Base-by-base conservation (phyloP, 1,140 invertebrate species). In the Acyrthosiphon pisum region DNA sequence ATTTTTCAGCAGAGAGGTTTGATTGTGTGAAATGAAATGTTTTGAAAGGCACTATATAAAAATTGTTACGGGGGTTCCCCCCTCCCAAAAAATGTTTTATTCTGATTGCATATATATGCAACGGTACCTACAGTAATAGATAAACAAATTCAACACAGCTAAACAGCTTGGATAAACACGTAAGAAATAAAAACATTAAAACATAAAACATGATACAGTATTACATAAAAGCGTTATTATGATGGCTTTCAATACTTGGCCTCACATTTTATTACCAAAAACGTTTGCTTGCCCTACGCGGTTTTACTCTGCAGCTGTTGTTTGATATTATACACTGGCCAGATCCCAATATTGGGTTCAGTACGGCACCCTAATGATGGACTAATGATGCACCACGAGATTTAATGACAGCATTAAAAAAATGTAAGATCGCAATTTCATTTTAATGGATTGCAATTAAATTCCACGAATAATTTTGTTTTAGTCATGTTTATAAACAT, bases 151-250 rank as follows among this genome's bases (percentile, higher is more conserved):
- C 30, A n/a, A 18, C 8, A 18, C 14, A n/a, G 9, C 3, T 60
- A 30, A 60, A 30, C 11, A 30, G 14, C 4, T 76, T 76, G n/a
- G 60, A 6, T 76, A 76, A 76, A 76, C 60, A n/a, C 14, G 30
- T 76, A 76, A 76, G n/a, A 76, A 76, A n/a, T 76, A 76, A 14
- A n/a, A 76, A 76, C 60, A 76, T 76, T n/a, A 76, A 76, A 76
- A 76, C 48, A 50, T 76, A 76, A 76, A 76, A 14, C 1, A 76
- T 18, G 1, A 20, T 20, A 76, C 60, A n/a, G 6, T 76, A 76
- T 76, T 76, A 76, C n/a, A 76, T 35, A n/a, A 76, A n/a, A n/a
- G 14, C 30, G 6, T 76, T 76, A n/a, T 76, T 4, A 35, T 76
- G 60, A 76, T 76, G 30, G n/a, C n/a, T 76, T 76, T 76, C n/a